A percentile compares a stretch with the other conserved stretches of the same genome.
Conservation (phyloP, 2,797 vertebrate species). For the Danio kyathit region DNA sequence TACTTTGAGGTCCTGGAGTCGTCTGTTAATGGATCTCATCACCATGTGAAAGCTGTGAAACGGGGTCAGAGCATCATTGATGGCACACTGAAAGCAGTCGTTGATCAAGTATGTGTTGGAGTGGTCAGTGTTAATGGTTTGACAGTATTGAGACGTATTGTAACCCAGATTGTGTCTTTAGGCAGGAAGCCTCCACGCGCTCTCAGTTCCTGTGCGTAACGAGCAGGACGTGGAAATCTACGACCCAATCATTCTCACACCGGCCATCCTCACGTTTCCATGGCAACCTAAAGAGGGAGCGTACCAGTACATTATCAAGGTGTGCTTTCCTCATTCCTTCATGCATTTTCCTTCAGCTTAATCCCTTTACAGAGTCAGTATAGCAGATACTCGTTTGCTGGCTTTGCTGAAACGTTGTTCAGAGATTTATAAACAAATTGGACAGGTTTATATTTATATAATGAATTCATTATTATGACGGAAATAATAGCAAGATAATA, state of each 20-base stretch:
- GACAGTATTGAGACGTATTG: conserved; percentile 1
- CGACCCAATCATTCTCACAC: conserved; percentile 88
- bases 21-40: conserved; percentile 91
- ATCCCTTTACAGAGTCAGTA: too few relatives aligned
- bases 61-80: conserved; percentile 85
- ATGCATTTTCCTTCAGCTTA: too few relatives aligned
- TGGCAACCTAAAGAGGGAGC: conserved; percentile 93
- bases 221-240: conserved; percentile 96
- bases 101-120: conserved; percentile 81
- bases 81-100: conserved; percentile 84
- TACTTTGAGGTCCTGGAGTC: conserved; percentile 88
- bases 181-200: conserved; percentile 82
- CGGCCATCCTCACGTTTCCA: conserved; percentile 91
- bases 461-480: too few relatives aligned
- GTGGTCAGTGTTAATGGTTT: not conserved
- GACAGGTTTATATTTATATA: too few relatives aligned
- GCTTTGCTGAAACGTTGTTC: too few relatives aligned
- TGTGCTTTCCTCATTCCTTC: conserved; percentile 59
- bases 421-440: too few relatives aligned
- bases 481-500: too few relatives aligned
- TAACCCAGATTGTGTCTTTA: conserved; percentile 69
- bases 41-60: conserved; percentile 83
- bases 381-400: too few relatives aligned
- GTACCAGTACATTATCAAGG: conserved; percentile 94
- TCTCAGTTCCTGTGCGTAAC: conserved; percentile 86